Evolutionary conservation across 2,888 invertebrate genomes (phyloP).

Genomic region (Andrena camellia): DNA sequence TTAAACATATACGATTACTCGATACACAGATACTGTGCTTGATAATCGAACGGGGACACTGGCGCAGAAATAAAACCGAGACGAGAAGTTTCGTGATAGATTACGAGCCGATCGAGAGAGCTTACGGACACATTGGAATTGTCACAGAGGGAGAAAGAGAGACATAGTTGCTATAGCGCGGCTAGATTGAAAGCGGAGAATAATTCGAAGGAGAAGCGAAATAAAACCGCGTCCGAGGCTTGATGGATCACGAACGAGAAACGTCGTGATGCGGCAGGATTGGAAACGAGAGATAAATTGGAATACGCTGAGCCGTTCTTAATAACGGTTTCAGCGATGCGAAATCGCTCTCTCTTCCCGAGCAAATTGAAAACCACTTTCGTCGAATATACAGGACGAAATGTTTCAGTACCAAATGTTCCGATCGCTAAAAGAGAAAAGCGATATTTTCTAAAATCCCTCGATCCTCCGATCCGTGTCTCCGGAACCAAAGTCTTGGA

Average conservation of each 20-base stretch:
- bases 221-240: constrained; percentile 22
- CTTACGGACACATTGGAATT: background rate
- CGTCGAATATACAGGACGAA: background rate
- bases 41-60: background rate
- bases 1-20: background rate
- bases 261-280: constrained; percentile 30
- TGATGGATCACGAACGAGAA: constrained; percentile 40
- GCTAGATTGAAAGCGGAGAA: constrained; percentile 44
- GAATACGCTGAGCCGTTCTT: constrained; percentile 6
- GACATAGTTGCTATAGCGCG: background rate
- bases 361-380: background rate
- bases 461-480: no score
- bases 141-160: background rate
- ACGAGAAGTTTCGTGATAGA: constrained; percentile 2
- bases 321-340: constrained; percentile 6
- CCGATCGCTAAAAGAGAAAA: no score
- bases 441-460: no score
- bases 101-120: background rate
- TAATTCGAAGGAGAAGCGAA: constrained; percentile 30
- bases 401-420: no score
- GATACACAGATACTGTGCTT: background rate
- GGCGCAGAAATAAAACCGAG: background rate
- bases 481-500: no score
- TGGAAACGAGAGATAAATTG: constrained; percentile 39
- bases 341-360: background rate